Evolutionary conservation across 2,797 vertebrate genomes (phyloP).

Genomic region (Platyrinchus mystaceus): DNA sequence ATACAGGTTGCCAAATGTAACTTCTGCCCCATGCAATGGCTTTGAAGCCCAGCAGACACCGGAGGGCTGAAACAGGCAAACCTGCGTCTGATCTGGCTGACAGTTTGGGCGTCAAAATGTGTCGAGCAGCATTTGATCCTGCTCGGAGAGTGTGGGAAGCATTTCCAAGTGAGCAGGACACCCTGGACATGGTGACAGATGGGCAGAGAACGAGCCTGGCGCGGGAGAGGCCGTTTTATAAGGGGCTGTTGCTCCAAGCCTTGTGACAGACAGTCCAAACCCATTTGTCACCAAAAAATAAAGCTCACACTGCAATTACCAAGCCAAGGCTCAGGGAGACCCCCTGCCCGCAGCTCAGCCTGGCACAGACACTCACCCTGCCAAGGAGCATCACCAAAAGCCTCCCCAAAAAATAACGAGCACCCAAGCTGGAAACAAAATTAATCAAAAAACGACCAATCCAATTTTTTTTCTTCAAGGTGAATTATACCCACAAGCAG

Average conservation of each 20-base stretch:
- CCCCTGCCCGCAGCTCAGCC: not conserved
- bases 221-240: not conserved
- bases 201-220: not conserved
- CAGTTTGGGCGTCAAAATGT: not conserved
- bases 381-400: not conserved
- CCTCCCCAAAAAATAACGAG: not conserved
- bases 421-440: not conserved
- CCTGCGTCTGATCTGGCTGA: not conserved
- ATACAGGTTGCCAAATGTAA: rapidly evolving
- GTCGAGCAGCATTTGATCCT: not conserved
- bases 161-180: slow-evolving; percentile 4
- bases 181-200: not conserved
- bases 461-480: rapidly evolving
- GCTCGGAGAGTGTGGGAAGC: not conserved
- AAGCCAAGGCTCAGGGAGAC: not conserved
- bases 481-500: not conserved
- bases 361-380: rapidly evolving
- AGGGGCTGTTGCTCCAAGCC: not conserved
- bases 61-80: not conserved
- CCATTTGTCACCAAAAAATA: not conserved
- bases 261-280: slow-evolving; percentile 7
- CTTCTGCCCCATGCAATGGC: not conserved
- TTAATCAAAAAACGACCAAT: not conserved
- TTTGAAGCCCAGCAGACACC: not conserved
- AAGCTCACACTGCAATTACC: not conserved